Evolutionary conservation across 2,888 invertebrate genomes (phyloP).

Genomic region (Campaea margaritaria): DNA sequence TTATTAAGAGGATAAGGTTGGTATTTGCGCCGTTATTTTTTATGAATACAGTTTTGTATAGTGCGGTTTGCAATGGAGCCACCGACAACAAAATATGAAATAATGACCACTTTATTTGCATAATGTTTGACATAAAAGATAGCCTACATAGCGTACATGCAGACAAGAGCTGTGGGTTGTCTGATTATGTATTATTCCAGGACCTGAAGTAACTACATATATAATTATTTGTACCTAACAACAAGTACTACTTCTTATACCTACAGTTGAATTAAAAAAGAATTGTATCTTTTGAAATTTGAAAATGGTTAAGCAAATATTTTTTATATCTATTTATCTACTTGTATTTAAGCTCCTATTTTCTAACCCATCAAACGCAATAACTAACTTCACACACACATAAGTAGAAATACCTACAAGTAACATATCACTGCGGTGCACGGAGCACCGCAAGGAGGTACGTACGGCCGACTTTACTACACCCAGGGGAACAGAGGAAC

Average conservation of each 20-base stretch:
- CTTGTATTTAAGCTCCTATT: not conserved
- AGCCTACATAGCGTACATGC: constrained; percentile 48
- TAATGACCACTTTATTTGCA: constrained; percentile 62
- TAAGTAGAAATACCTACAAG: constrained; percentile 4
- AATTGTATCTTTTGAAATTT: no score
- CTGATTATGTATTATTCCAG: no score
- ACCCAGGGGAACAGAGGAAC: constrained; percentile 55
- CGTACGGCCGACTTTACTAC: constrained; percentile 55
- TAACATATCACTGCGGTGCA: constrained; percentile 38
- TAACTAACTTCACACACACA: not conserved
- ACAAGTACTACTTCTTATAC: no score
- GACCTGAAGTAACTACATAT: no score
- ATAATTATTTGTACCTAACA: no score
- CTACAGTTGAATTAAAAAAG: no score
- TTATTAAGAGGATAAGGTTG: constrained; percentile 29
- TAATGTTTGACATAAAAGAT: constrained; percentile 58
- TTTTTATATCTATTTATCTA: not conserved
- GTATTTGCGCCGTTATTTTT: constrained; percentile 40
- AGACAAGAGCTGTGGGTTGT: no score
- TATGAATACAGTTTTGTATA: constrained; percentile 22
- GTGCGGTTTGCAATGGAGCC: constrained; percentile 53
- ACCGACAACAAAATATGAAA: constrained; percentile 64
- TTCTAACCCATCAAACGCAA: not conserved
- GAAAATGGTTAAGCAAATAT: no score
- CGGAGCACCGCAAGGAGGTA: constrained; percentile 45